Base-by-base conservation (phyloP, 2,888 invertebrate genomes). In the Catocala nupta region DNA sequence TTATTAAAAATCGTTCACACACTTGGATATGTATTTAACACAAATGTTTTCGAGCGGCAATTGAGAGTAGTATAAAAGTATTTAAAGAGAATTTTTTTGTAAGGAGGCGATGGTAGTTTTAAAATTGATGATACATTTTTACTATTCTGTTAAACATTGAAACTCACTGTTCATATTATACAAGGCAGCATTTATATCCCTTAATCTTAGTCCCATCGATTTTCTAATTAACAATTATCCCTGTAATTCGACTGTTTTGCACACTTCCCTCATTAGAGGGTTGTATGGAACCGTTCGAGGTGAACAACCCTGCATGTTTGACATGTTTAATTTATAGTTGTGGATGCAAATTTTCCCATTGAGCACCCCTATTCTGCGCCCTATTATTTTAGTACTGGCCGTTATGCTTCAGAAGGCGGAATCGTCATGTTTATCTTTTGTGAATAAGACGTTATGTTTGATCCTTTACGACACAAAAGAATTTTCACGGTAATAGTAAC, bases 301-400 rank as follows among this genome's bases (percentile, higher is more conserved):
- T 83, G 73, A 82, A 82, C 78, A 80, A 81, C 85, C 84, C 85
- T 83, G 82, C 82, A 86, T 85, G 85, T 86, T 85, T 84, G 81
- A 72, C 84, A 88, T 88, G 85, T 84, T 82, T 87, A 90, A 90
- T 90, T 88, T 88, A 87, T 82, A 85, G 83, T 82, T 82, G 81
- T 78, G 76, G 75, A 87, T 89, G 87, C 83, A 87, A 90, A 89
- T 89, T 86, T 81, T 69, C 77, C 54, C 39, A 77, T 60, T 73
- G 70, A 71, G 63, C 71, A 80, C 81, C 74, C 74, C 70, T 62
- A 73, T 72, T 78, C 70, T 12, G 60, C 57, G 51, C 73, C 69
- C 68, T 68, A 78, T 78, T 76, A 74, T 74, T 78, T 70, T 72
- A 72, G 63, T 69, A 34, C 62, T 59, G 63, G 59, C 60, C 63